Evolutionary conservation across 1,140 invertebrate species (phyloP).

Genomic region (Alviniconcha marisindica): DNA sequence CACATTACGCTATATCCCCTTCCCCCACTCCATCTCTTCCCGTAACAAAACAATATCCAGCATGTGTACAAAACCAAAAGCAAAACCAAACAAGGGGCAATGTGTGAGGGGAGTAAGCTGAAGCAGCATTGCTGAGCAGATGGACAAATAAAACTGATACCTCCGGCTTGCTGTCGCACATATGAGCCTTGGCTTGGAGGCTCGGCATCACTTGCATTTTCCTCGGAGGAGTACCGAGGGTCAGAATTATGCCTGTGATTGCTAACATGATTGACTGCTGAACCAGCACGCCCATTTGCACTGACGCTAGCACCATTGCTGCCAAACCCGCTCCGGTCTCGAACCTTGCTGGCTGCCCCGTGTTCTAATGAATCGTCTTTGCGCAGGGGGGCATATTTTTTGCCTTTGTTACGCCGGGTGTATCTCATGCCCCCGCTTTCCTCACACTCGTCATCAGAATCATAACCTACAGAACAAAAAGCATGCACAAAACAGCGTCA

Average conservation of each 20-base stretch:
- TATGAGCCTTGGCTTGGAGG: slow-evolving; percentile 58
- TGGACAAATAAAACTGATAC: slow-evolving; percentile 46
- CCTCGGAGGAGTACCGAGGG: slow-evolving; percentile 59
- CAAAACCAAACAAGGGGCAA: too few species aligned
- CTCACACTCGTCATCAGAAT: slow-evolving; percentile 73
- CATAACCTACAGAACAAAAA: slow-evolving; percentile 74
- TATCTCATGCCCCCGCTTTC: slow-evolving; percentile 65
- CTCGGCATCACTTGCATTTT: slow-evolving; percentile 65
- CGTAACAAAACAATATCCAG: too few species aligned
- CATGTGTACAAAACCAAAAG: too few species aligned
- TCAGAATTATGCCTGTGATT: slow-evolving; percentile 53
- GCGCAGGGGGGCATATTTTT: slow-evolving; percentile 71
- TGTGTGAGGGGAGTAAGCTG: background rate
- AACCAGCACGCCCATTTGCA: slow-evolving; percentile 29
- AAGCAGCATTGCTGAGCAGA: background rate
- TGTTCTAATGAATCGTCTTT: slow-evolving; percentile 69
- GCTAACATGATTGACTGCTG: slow-evolving; percentile 34
- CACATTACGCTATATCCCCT: too few species aligned
- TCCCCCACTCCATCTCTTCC: too few species aligned
- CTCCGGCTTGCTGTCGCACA: slow-evolving; percentile 54
- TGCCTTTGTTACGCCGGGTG: slow-evolving; percentile 68
- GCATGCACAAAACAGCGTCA: slow-evolving; percentile 59
- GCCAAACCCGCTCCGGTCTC: slow-evolving; percentile 28
- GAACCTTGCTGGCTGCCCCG: slow-evolving; percentile 39
- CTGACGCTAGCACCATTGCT: slow-evolving; percentile 35